These are phyloP conservation scores for Mesocricetus auratus DNA, from an alignment of 2,113 vertebrate genomes.

Conservation along the genomic window DNA sequence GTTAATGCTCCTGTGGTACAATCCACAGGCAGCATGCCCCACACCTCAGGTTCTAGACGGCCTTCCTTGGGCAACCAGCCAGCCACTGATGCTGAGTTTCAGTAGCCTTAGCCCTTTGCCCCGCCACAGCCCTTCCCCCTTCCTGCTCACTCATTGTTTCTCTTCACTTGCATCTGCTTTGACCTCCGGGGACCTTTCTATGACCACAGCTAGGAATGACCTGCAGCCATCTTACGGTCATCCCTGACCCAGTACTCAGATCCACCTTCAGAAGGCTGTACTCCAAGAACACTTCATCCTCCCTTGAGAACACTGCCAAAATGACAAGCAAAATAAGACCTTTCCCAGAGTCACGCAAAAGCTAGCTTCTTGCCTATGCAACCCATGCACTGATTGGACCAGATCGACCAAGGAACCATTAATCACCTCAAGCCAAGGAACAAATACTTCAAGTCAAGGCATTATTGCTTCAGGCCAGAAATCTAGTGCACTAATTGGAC, in stretches of 20 bases:
- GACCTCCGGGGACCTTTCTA: not conserved
- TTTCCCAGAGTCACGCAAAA: not conserved
- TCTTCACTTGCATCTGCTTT: not conserved
- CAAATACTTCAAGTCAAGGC: not conserved
- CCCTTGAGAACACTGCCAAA: not conserved
- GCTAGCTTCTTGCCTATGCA: not conserved
- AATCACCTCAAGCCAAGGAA: not conserved
- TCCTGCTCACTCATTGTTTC: not conserved
- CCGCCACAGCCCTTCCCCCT: not conserved
- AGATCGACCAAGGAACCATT: not conserved
- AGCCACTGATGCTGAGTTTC: not conserved
- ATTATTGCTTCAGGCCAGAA: not conserved
- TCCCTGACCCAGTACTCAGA: not conserved
- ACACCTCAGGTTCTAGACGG: not conserved
- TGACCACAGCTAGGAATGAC: not conserved
- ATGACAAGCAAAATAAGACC: constrained; percentile 21
- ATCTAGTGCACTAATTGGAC: not conserved
- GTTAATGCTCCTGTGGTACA: not conserved
- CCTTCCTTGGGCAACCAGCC: not conserved
- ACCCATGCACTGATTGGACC: not conserved
- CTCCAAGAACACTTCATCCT: not conserved
- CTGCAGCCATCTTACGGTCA: not conserved
- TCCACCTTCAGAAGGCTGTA: not conserved
- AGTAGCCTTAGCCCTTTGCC: not conserved
- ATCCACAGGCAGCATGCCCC: not conserved